These are phyloP conservation scores for Atrichornis clamosus DNA, from an alignment of 2,113 vertebrate species.

Conservation along the genomic window DNA sequence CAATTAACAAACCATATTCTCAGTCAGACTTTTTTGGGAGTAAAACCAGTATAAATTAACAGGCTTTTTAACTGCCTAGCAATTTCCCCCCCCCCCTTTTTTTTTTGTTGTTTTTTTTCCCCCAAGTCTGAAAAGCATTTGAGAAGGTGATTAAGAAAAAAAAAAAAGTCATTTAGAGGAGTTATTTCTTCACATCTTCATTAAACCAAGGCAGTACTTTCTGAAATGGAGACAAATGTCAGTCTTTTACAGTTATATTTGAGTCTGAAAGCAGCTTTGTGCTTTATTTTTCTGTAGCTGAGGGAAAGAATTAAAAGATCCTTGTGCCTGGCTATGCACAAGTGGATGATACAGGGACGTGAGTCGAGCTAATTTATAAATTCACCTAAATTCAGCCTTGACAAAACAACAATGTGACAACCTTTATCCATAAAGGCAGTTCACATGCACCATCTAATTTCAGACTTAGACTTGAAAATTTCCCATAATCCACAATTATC, in stretches of 20 bases:
- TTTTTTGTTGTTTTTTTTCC: neutral
- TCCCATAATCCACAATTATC: neutral
- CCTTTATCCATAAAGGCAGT: neutral
- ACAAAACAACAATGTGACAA: neutral
- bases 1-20: conserved; percentile 2
- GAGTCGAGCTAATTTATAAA: neutral
- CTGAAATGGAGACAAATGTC: neutral
- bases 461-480: neutral
- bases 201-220: neutral
- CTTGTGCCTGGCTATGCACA: neutral
- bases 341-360: no score
- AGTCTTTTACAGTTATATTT: neutral
- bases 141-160: neutral
- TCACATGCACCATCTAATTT: neutral
- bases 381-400: neutral
- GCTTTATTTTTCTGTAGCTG: neutral
- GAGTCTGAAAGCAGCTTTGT: neutral
- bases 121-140: neutral
- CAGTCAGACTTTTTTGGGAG: neutral
- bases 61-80: no score
- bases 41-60: neutral
- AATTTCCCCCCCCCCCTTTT: no score
- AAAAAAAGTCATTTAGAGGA: neutral
- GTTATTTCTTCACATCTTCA: neutral
- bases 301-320: neutral